phyloP scores from a whole-genome alignment of 2,113 vertebrate species.

The Hyaena hyaena region DNA sequence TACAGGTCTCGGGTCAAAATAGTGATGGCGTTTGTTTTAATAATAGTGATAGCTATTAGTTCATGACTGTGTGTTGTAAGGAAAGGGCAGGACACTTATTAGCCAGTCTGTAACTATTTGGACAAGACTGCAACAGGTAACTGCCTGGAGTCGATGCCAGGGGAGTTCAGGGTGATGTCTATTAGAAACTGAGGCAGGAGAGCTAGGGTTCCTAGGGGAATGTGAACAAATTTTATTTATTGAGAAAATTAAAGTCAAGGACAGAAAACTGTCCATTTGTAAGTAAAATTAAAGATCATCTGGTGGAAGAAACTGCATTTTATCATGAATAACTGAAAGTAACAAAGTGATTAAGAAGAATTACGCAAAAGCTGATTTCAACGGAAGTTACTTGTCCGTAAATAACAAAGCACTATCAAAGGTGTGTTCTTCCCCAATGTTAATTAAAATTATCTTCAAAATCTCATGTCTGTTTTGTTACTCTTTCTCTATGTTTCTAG shows the following conservation, averaged over 20 bases:
- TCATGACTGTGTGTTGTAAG: background rate
- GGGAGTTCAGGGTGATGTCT: background rate
- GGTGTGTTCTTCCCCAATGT: background rate
- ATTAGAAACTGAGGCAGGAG: background rate
- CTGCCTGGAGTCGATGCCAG: background rate
- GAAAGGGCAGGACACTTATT: slow-evolving; percentile 12
- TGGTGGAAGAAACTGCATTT: background rate
- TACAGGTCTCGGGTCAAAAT: slow-evolving; percentile 27
- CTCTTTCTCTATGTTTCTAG: background rate
- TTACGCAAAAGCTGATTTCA: slow-evolving; percentile 12
- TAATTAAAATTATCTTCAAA: slow-evolving; percentile 52
- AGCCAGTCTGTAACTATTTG: background rate
- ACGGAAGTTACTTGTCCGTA: slow-evolving; percentile 35
- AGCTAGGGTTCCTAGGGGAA: background rate
- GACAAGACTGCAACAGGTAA: slow-evolving; percentile 31
- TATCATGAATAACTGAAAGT: slow-evolving; percentile 29
- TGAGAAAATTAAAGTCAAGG: slow-evolving; percentile 32
- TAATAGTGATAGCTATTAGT: background rate
- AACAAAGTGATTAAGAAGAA: slow-evolving; percentile 41
- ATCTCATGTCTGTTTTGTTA: background rate
- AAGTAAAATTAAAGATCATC: background rate
- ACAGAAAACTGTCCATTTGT: background rate
- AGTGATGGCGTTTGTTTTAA: background rate
- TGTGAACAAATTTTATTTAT: slow-evolving; percentile 8
- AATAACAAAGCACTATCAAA: slow-evolving; percentile 6